These are phyloP conservation scores for Euclidia mi DNA, from an alignment of 2,888 invertebrate species.

Conservation along the genomic window DNA sequence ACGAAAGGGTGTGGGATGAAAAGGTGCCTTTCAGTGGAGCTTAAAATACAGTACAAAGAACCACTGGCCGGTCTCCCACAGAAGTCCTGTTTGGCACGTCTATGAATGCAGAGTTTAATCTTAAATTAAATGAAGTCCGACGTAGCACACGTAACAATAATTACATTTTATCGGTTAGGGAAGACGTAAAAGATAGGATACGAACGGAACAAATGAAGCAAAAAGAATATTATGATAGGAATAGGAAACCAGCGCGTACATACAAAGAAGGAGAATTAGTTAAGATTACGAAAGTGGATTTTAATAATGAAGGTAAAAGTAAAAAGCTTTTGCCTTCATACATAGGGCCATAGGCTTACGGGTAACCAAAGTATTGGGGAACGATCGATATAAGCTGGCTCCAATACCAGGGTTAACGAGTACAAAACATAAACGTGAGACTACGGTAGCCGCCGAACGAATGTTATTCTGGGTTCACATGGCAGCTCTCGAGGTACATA, in stretches of 20 bases:
- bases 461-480: no score
- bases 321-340: slow-evolving; percentile 17
- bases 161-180: slow-evolving; percentile 29
- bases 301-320: slow-evolving; percentile 21
- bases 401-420: slow-evolving; percentile 13
- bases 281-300: slow-evolving; percentile 12
- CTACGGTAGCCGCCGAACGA: slow-evolving; percentile 10
- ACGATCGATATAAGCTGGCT: slow-evolving; percentile 34
- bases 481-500: slow-evolving; percentile 14
- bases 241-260: slow-evolving; percentile 21
- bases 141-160: neutral
- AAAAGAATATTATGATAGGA: slow-evolving; percentile 31
- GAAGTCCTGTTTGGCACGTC: slow-evolving; percentile 15
- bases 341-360: slow-evolving; percentile 26
- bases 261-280: slow-evolving; percentile 41
- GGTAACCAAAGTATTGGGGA: slow-evolving; percentile 28
- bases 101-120: slow-evolving; percentile 6
- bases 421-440: slow-evolving; percentile 9
- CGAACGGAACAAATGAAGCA: slow-evolving; percentile 27
- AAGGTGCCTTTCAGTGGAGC: slow-evolving; percentile 20
- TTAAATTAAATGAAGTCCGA: slow-evolving; percentile 8
- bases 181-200: slow-evolving; percentile 21
- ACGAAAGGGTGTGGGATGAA: slow-evolving; percentile 19
- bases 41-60: slow-evolving; percentile 14
- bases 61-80: neutral